Evolutionary conservation across 2,113 vertebrate species (phyloP), one percentile per base, ranked within the genome.

Genomic region (Thoracochromis brauschi): DNA sequence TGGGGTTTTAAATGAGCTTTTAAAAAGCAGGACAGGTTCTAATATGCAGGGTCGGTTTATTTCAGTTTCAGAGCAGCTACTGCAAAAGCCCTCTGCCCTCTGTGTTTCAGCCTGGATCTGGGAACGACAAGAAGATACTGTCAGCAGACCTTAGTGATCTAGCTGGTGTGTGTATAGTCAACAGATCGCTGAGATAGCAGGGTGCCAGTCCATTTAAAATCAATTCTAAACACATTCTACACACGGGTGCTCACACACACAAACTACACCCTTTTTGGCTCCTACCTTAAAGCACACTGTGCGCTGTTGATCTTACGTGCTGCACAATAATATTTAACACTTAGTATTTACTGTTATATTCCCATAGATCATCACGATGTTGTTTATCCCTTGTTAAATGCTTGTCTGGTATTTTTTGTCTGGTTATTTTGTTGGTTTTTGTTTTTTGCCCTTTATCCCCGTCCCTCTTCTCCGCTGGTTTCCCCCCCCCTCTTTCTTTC

Each of bases 1-100:
- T 1, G 9, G 6, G 4, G 17, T 35, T 63, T 63, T 63, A 63
- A 63, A 38, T 13, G 6, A 5, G 60, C 33, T 13, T 38, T 65
- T 0, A n/a, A 65, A 65, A 65, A 0, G 33, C 1, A 38, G 10
- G 10, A n/a, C 10, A 13, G 10, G 6, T 0, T 35, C 60, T 38
- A 65, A 65, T 35, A 19, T 65, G 60, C 33, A 38, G 19, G 19
- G 6, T n/a, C 1, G 0, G 60, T 65, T 65, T 65, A 65, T 65
- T 0, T 65, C 17, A 38, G 31, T 38, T 65, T 65, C 0, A 0
- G 60, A 65, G 17, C 60, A 35, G 60, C 58, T 63, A 63, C 58
- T 35, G 31, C 58, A 63, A 63, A 35, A 63, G 17, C 58, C 31
- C 58, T 63, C 58, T 63, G 29, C 29, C 16, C 5, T 11, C 58